Evolutionary conservation across 2,888 invertebrate species (phyloP).

Genomic region (Pharmacophagus antenor): DNA sequence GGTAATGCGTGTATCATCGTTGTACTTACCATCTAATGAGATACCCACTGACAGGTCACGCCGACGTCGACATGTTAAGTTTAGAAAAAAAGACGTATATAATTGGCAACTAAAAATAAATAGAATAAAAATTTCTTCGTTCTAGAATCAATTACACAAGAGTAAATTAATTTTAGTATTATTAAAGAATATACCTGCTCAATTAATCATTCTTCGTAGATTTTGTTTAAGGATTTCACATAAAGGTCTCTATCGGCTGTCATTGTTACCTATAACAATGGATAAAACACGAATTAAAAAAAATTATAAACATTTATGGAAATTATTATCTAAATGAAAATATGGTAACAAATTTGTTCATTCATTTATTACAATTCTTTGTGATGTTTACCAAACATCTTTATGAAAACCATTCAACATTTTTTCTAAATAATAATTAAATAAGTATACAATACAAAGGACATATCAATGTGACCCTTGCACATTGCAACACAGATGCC

Average conservation of each 20-base stretch:
- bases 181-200: background rate
- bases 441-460: background rate
- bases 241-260: background rate
- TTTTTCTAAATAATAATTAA: background rate
- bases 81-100: too few species aligned
- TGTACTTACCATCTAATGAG: too few species aligned
- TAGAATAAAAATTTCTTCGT: too few species aligned
- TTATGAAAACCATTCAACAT: background rate
- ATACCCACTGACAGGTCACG: too few species aligned
- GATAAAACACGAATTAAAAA: background rate
- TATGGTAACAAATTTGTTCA: background rate
- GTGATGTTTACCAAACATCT: background rate
- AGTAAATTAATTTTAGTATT: too few species aligned
- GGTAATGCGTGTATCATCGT: too few species aligned
- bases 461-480: constrained; percentile 17
- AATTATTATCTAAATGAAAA: background rate
- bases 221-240: background rate
- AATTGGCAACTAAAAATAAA: too few species aligned
- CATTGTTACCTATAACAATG: background rate
- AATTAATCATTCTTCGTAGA: background rate
- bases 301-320: background rate
- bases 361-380: background rate
- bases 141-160: too few species aligned
- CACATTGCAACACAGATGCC: constrained; percentile 24
- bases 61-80: too few species aligned